Conservation (phyloP, 2,888 invertebrate genomes). For the Eupithecia tripunctaria region DNA sequence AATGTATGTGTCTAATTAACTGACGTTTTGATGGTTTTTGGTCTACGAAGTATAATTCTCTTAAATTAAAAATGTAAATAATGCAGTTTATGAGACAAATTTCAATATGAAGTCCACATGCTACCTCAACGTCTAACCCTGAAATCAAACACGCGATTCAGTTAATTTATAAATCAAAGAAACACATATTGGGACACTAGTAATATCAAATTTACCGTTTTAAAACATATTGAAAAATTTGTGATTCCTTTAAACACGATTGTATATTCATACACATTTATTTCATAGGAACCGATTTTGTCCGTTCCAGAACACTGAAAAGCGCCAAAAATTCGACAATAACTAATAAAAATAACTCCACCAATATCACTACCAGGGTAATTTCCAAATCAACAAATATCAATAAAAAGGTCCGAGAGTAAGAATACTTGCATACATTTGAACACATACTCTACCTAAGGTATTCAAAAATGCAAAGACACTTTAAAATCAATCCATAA, state of each 20-base stretch:
- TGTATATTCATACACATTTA: not conserved
- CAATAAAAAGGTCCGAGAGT: not conserved
- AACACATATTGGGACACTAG: too few relatives aligned
- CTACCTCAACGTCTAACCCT: too few relatives aligned
- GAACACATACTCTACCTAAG: not conserved
- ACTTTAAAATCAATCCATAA: slow-evolving; percentile 6
- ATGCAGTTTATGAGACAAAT: too few relatives aligned
- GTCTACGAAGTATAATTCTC: not conserved
- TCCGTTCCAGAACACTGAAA: not conserved
- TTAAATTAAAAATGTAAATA: too few relatives aligned
- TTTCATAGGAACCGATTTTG: not conserved
- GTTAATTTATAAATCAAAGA: too few relatives aligned
- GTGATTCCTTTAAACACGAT: not conserved
- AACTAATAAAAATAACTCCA: not conserved
- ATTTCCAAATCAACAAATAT: not conserved
- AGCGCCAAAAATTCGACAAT: not conserved
- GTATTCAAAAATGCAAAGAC: not conserved
- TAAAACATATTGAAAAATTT: too few relatives aligned
- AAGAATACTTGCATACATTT: not conserved
- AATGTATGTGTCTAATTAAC: too few relatives aligned
- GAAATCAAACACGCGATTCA: not conserved
- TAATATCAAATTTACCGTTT: too few relatives aligned
- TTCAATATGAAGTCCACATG: too few relatives aligned
- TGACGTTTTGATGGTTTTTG: not conserved
- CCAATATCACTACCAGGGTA: not conserved